Evolutionary conservation across 53 echinoderm and acorn worm genomes (phyloP).

Genomic region (Glandiceps talaboti): DNA sequence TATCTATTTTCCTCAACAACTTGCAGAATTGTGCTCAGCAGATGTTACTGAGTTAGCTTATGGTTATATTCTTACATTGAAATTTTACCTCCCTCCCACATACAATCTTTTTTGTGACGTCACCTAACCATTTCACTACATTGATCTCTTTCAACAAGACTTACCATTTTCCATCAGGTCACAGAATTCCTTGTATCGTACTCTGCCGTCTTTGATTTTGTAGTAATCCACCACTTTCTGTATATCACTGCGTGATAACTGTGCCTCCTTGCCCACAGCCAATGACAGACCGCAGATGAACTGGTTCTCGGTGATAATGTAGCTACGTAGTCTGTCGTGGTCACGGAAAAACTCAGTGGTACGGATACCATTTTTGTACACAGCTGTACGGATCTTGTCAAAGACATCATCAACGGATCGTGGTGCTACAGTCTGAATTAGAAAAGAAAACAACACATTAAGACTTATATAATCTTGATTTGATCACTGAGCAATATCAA

Average conservation of each 20-base stretch:
- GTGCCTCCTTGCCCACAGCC: constrained; percentile 64
- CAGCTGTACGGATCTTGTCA: constrained; percentile 73
- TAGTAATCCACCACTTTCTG: constrained; percentile 75
- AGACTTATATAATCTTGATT: too few relatives aligned
- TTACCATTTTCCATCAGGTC: constrained; percentile 97
- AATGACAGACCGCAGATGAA: constrained; percentile 91
- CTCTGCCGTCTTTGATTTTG: constrained; percentile 62
- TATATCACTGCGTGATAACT: constrained; percentile 64
- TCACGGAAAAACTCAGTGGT: constrained; percentile 97
- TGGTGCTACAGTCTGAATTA: constrained; percentile 32
- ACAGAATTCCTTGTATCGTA: constrained; percentile 88
- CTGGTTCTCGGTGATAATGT: constrained; percentile 95
- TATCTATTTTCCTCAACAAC: too few relatives aligned
- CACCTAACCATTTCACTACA: too few relatives aligned
- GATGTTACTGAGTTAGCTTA: too few relatives aligned
- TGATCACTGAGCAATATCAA: too few relatives aligned
- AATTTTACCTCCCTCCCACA: too few relatives aligned
- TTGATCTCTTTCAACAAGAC: too few relatives aligned
- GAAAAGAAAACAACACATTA: too few relatives aligned
- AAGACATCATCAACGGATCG: constrained; percentile 57
- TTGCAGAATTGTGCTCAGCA: too few relatives aligned
- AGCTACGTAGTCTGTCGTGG: constrained; percentile 91
- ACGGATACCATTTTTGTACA: constrained; percentile 91
- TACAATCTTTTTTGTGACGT: too few relatives aligned
- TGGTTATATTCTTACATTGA: too few relatives aligned